A percentile compares a stretch with the other conserved stretches of the same genome.
Evolutionary conservation across 2,888 invertebrate genomes (phyloP).

Genomic region (Drosophila stalkeri): DNA sequence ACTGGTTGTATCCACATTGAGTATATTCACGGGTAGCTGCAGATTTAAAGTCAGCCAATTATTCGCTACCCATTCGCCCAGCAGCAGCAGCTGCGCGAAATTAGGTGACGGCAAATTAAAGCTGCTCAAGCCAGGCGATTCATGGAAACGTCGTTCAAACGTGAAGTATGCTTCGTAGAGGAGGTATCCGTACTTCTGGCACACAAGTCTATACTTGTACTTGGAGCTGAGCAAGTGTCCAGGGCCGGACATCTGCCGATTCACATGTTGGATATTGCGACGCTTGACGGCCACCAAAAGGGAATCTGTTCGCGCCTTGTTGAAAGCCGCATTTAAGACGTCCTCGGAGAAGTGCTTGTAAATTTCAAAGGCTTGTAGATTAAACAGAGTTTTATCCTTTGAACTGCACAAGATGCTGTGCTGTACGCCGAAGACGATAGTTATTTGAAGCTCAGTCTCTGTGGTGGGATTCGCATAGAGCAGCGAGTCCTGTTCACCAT

Average conservation of each 20-base stretch:
- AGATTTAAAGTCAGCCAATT: slow-evolving; percentile 75
- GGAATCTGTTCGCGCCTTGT: slow-evolving; percentile 87
- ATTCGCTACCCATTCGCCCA: slow-evolving; percentile 86
- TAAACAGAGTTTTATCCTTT: slow-evolving; percentile 88
- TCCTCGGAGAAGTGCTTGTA: slow-evolving; percentile 90
- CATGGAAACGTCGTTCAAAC: slow-evolving; percentile 59
- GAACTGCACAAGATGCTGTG: slow-evolving; percentile 89
- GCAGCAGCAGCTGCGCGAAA: slow-evolving; percentile 86
- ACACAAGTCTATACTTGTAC: slow-evolving; percentile 83
- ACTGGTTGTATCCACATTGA: slow-evolving; percentile 83
- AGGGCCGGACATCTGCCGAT: slow-evolving; percentile 78
- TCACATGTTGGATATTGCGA: slow-evolving; percentile 77
- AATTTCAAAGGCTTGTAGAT: slow-evolving; percentile 89
- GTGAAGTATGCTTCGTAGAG: slow-evolving; percentile 71
- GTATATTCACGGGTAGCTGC: slow-evolving; percentile 81
- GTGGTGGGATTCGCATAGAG: slow-evolving; percentile 75
- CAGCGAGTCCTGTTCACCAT: slow-evolving; percentile 62
- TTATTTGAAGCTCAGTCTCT: slow-evolving; percentile 75
- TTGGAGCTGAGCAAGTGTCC: slow-evolving; percentile 85
- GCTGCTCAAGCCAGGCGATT: background rate
- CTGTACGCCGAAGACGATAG: slow-evolving; percentile 85
- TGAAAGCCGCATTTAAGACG: slow-evolving; percentile 87
- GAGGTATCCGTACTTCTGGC: slow-evolving; percentile 75
- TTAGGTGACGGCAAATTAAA: slow-evolving; percentile 84
- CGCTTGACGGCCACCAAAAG: slow-evolving; percentile 86